Evolutionary conservation across 2,888 invertebrate species (phyloP).

Genomic region (Epirrita christyi): DNA sequence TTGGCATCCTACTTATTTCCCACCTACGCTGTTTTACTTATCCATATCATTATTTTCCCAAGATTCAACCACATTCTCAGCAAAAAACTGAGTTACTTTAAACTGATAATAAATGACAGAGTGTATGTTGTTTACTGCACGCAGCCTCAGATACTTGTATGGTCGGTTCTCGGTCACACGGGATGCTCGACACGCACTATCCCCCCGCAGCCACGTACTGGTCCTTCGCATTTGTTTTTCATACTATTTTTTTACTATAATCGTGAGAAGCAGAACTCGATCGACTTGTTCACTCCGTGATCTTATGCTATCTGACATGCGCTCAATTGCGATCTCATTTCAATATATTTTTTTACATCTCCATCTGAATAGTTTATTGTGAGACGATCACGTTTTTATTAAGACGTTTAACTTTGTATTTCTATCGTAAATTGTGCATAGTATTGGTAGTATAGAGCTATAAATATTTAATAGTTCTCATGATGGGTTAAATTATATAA

Average conservation of each 20-base stretch:
- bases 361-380: constrained; percentile 52
- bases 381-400: constrained; percentile 50
- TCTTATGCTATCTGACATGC: constrained; percentile 35
- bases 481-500: constrained; percentile 36
- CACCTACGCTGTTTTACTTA: constrained; percentile 24
- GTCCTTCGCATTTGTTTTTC: constrained; percentile 64
- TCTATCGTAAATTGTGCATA: constrained; percentile 45
- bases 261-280: constrained; percentile 76
- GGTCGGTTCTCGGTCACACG: constrained; percentile 67
- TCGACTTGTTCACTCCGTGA: constrained; percentile 44
- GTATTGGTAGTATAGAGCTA: constrained; percentile 34
- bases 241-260: constrained; percentile 62
- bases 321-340: constrained; percentile 52
- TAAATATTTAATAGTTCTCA: constrained; percentile 42
- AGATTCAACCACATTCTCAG: constrained; percentile 22
- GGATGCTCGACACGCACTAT: constrained; percentile 60
- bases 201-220: constrained; percentile 52
- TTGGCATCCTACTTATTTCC: constrained; percentile 12
- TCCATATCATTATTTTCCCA: constrained; percentile 26
- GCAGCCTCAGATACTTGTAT: constrained; percentile 41
- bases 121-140: constrained; percentile 38
- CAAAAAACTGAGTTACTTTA: constrained; percentile 28
- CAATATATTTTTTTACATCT: constrained; percentile 50
- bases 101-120: constrained; percentile 29
- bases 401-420: constrained; percentile 48